These are phyloP conservation scores for Pituophis catenifer DNA, from an alignment of 2,113 vertebrate genomes.

Conservation along the genomic window DNA sequence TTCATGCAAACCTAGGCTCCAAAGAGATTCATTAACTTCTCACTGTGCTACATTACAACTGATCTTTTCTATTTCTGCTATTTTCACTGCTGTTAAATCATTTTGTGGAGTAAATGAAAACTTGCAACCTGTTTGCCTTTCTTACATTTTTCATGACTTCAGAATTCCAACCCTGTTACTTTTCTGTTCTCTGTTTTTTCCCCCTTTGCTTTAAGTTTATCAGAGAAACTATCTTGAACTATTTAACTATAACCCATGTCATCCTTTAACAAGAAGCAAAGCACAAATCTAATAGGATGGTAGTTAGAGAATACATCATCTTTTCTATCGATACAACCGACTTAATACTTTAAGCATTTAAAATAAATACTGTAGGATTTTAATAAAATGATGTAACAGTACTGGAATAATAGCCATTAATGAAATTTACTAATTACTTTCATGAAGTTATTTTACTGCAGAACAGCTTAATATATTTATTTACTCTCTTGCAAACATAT, in stretches of 20 bases:
- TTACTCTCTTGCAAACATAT: background rate
- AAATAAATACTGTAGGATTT: background rate
- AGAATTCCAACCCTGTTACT: background rate
- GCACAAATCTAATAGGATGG: background rate
- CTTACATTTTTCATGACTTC: background rate
- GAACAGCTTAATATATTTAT: background rate
- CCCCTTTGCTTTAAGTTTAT: background rate
- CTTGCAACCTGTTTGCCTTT: background rate
- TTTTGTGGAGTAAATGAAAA: background rate
- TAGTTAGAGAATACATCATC: background rate
- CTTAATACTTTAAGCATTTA: background rate
- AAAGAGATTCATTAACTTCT: background rate
- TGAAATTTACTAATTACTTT: background rate
- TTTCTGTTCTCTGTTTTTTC: background rate
- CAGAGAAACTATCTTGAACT: background rate
- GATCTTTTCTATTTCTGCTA: background rate
- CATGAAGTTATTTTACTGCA: background rate
- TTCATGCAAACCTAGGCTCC: background rate
- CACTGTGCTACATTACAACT: background rate
- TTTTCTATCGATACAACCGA: background rate
- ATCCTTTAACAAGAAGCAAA: background rate
- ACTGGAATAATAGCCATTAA: background rate
- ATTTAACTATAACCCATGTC: background rate
- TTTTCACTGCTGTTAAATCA: background rate
- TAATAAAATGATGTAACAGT: background rate